Percentiles rank a stretch among this genome's conserved stretches.
phyloP scores from a whole-genome alignment of 2,888 invertebrate genomes.

The Cryptocheilus praepositus region DNA sequence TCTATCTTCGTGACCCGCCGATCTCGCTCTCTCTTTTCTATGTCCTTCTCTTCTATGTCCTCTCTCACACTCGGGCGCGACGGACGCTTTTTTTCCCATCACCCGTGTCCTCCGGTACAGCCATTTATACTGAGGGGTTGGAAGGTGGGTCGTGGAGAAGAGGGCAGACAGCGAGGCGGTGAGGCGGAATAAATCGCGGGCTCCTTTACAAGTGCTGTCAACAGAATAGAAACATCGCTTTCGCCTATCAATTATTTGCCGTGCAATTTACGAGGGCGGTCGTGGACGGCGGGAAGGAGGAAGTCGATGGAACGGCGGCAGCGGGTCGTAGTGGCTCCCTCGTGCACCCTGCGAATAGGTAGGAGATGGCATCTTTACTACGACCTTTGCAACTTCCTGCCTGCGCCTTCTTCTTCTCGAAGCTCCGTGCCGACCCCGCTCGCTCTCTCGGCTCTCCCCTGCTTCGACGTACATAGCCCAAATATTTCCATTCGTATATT shows the following conservation, averaged over 20 bases:
- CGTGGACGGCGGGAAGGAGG: conserved; percentile 9
- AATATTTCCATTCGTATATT: conserved; percentile 72
- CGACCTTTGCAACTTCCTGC: conserved; percentile 62
- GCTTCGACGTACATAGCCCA: conserved; percentile 58
- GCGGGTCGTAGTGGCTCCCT: conserved; percentile 20
- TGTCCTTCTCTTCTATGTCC: neutral
- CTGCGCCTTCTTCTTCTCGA: conserved; percentile 16
- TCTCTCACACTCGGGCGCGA: neutral
- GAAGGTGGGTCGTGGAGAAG: no score
- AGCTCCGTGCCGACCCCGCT: conserved; percentile 1
- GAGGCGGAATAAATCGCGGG: conserved; percentile 72
- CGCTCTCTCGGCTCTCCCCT: conserved; percentile 18
- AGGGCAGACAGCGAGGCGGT: conserved; percentile 68
- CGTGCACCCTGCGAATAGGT: conserved; percentile 55
- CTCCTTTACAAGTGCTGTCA: conserved; percentile 71
- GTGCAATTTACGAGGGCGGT: conserved; percentile 65
- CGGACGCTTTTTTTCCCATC: conserved; percentile 34
- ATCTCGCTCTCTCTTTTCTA: neutral
- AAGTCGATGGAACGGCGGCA: conserved; percentile 1
- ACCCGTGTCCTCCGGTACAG: conserved; percentile 40
- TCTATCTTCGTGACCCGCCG: conserved; percentile 1
- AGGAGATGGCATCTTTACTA: conserved; percentile 69
- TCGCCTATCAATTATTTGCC: conserved; percentile 73
- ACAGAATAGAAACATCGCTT: conserved; percentile 73
- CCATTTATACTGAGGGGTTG: conserved; percentile 60